These are phyloP conservation scores for Rousettus leschenaultii DNA, from an alignment of 2,113 vertebrate species.

Conservation along the genomic window DNA sequence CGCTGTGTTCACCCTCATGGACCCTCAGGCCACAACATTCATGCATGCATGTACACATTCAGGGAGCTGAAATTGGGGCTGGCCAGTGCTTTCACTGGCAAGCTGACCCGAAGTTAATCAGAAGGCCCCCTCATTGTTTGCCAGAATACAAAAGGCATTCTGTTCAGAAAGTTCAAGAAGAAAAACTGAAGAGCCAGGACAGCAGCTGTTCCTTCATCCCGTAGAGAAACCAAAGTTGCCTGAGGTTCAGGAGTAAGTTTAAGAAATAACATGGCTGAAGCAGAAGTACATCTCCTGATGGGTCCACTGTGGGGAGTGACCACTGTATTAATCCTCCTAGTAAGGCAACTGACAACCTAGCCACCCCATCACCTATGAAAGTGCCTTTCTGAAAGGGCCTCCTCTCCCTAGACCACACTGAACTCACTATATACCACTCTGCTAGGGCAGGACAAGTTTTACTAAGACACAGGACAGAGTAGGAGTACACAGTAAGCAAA, in stretches of 20 bases:
- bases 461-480: background rate
- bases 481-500: background rate
- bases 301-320: background rate
- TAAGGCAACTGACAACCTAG: background rate
- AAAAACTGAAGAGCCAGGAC: constrained; percentile 79
- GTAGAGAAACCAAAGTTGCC: constrained; percentile 48
- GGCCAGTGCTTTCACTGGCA: constrained; percentile 78
- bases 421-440: background rate
- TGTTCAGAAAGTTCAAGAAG: constrained; percentile 85
- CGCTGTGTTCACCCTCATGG: background rate
- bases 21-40: background rate
- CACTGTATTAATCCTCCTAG: background rate
- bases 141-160: constrained; percentile 88
- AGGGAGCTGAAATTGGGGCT: constrained; percentile 68
- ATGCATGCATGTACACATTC: background rate
- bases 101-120: constrained; percentile 79
- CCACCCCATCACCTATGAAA: background rate
- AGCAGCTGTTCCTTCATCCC: constrained; percentile 65
- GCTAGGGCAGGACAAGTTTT: constrained; percentile 23
- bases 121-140: constrained; percentile 89
- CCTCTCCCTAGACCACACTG: background rate
- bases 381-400: background rate
- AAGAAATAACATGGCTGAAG: background rate
- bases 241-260: background rate
- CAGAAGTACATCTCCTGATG: background rate